These are phyloP conservation scores for Nephrotoma appendiculata DNA, from an alignment of 2,888 invertebrate species.

Conservation along the genomic window DNA sequence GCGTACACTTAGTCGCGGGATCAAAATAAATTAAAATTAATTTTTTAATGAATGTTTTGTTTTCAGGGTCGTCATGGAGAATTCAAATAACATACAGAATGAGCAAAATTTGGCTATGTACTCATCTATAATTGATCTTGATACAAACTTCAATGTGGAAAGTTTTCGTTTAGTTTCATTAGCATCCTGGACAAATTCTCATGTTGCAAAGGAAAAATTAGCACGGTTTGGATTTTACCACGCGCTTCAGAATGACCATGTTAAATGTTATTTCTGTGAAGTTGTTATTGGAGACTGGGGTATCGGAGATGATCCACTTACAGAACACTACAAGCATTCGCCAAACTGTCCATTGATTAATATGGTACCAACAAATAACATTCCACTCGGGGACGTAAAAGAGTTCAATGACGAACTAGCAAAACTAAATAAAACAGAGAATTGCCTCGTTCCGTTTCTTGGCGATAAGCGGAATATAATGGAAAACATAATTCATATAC, in stretches of 20 bases:
- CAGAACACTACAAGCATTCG: conserved; percentile 68
- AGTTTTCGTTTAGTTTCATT: not conserved
- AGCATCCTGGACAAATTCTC: conserved; percentile 26
- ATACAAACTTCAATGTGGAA: not conserved
- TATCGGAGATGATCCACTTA: conserved; percentile 62
- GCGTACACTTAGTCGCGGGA: not conserved
- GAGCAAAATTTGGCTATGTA: not conserved
- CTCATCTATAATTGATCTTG: not conserved
- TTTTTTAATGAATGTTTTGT: not conserved
- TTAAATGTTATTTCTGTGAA: conserved; percentile 67
- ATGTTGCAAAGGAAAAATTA: conserved; percentile 34
- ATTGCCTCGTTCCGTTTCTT: not conserved
- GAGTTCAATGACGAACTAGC: not conserved
- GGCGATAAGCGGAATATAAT: not conserved
- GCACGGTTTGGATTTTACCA: conserved; percentile 77
- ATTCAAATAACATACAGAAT: not conserved
- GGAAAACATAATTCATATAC: conserved; percentile 19
- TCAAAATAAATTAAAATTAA: not conserved
- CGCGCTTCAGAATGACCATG: conserved; percentile 57
- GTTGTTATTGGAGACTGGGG: conserved; percentile 73
- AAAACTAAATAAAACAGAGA: not conserved
- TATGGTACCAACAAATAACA: conserved; percentile 46
- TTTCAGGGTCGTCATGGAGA: not conserved
- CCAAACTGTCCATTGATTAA: conserved; percentile 65
- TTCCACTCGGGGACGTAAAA: conserved; percentile 34